These are phyloP conservation scores for Acrocyrtus sp. DNA, from an alignment of 2,888 invertebrate species.

Conservation along the genomic window DNA sequence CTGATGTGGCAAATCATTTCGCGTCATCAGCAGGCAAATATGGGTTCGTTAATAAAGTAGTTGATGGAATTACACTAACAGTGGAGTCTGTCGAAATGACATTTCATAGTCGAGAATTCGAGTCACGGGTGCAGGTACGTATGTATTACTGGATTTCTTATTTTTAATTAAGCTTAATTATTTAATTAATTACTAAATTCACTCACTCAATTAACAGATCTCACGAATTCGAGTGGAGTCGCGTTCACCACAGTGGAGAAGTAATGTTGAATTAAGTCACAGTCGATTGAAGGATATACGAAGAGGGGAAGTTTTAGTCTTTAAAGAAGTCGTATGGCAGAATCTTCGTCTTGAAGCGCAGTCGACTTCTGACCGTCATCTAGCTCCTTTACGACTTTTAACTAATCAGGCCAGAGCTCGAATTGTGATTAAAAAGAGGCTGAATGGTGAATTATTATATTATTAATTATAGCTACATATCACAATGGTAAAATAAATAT, in stretches of 20 bases:
- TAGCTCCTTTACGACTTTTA: conserved; percentile 90
- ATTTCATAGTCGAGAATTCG: conserved; percentile 94
- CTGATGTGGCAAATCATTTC: conserved; percentile 49
- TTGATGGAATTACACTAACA: conserved; percentile 96
- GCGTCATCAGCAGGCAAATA: conserved; percentile 76
- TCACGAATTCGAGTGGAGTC: conserved; percentile 94
- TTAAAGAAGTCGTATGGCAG: conserved; percentile 98
- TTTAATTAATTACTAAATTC: no score
- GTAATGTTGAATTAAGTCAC: conserved; percentile 82
- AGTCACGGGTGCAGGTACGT: conserved; percentile 93
- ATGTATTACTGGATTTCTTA: conserved; percentile 10
- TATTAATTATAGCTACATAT: no score
- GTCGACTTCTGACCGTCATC: conserved; percentile 76
- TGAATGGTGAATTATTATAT: conserved; percentile 78
- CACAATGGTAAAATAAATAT: no score
- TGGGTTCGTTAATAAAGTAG: conserved; percentile 90
- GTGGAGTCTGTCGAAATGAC: conserved; percentile 95
- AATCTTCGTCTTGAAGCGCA: conserved; percentile 94
- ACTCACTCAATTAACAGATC: conserved; percentile 72
- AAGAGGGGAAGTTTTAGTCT: conserved; percentile 90
- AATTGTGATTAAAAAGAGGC: conserved; percentile 93
- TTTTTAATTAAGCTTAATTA: no score
- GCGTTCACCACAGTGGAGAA: conserved; percentile 88
- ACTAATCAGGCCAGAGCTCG: conserved; percentile 95
- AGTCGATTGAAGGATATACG: conserved; percentile 92